A percentile compares a stretch with the other conserved stretches of the same genome.
Conservation (phyloP, 1,140 invertebrate genomes). For the Pygmarrhopalites habei region DNA sequence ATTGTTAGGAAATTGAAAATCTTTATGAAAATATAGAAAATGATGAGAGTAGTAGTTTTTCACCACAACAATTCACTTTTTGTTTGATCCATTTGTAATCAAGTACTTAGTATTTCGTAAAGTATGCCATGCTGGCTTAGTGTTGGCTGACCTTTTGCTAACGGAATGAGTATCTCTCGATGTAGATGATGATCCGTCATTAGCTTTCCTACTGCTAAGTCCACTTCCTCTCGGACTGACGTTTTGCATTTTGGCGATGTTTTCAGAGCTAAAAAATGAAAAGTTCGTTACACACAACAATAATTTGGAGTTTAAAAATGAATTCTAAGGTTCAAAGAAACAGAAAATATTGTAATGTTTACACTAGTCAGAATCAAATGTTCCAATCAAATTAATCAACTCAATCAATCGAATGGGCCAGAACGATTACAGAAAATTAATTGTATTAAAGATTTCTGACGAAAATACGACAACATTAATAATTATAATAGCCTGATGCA, state of each 20-base stretch:
- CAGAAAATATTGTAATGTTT: neutral
- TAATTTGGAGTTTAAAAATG: neutral
- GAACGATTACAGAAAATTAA: too few species aligned
- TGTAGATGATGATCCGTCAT: slow-evolving; percentile 29
- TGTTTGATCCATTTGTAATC: too few species aligned
- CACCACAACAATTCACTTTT: neutral
- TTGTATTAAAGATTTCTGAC: too few species aligned
- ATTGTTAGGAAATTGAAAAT: too few species aligned
- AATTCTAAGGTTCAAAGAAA: neutral
- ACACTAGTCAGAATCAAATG: too few species aligned
- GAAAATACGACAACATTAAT: too few species aligned
- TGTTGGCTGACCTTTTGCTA: slow-evolving; percentile 34
- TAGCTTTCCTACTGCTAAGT: slow-evolving; percentile 29
- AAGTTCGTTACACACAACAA: slow-evolving; percentile 1
- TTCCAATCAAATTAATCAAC: neutral
- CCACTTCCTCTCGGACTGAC: slow-evolving; percentile 35
- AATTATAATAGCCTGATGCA: too few species aligned
- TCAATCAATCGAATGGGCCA: neutral
- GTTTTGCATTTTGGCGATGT: slow-evolving; percentile 30
- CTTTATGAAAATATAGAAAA: too few species aligned
- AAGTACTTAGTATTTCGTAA: too few species aligned
- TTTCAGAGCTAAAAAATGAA: neutral
- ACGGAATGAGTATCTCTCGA: slow-evolving; percentile 38
- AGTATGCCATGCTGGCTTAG: neutral
- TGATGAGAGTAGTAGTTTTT: too few species aligned